phyloP scores from a whole-genome alignment of 2,888 invertebrate genomes.

The Buathra laborator region DNA sequence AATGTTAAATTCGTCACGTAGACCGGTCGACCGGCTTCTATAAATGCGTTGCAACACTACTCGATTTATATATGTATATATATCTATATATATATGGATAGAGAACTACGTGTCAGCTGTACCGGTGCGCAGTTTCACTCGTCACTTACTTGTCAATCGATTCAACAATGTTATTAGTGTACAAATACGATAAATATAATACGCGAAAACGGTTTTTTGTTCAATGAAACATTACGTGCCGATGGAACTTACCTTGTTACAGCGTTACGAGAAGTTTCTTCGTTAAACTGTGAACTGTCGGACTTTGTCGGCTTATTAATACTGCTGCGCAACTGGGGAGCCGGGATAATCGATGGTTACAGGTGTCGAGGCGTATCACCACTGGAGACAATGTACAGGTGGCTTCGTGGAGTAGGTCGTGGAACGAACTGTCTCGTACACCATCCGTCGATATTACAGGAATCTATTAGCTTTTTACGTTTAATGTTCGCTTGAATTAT shows the following conservation, averaged over 20 bases:
- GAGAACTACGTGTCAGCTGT: not conserved
- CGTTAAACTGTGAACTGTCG: slow-evolving; percentile 8
- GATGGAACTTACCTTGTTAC: slow-evolving; percentile 12
- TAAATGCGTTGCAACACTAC: not conserved
- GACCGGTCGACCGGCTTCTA: not conserved
- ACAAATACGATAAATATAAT: not conserved
- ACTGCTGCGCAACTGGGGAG: slow-evolving; percentile 27
- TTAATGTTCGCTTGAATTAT: too few species aligned
- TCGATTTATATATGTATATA: not conserved
- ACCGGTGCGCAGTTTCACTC: not conserved
- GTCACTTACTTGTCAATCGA: not conserved
- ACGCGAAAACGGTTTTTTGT: not conserved
- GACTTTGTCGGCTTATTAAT: not conserved
- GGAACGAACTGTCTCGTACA: too few species aligned
- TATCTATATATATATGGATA: not conserved
- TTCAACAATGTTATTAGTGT: not conserved
- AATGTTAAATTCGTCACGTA: not conserved
- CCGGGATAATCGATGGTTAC: slow-evolving; percentile 10
- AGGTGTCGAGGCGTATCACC: not conserved
- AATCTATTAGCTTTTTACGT: too few species aligned
- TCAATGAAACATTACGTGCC: not conserved
- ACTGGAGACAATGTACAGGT: too few species aligned
- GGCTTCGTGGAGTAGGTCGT: too few species aligned
- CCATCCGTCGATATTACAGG: too few species aligned
- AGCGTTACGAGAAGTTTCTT: slow-evolving; percentile 19